These are phyloP conservation scores for Rhagonycha lutea DNA, from an alignment of 2,888 invertebrate species.

Conservation along the genomic window DNA sequence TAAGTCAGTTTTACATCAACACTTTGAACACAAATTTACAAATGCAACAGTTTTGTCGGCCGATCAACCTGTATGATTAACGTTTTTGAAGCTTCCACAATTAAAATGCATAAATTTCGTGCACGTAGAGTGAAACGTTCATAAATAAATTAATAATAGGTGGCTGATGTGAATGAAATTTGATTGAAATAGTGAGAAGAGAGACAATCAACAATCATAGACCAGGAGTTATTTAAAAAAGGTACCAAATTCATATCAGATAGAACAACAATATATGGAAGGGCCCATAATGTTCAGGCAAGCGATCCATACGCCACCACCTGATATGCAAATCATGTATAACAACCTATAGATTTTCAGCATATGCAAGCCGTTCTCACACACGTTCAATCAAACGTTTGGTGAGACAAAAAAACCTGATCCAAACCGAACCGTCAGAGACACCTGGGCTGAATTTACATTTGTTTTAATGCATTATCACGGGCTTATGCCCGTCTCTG, in stretches of 20 bases:
- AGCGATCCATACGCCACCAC: constrained; percentile 30
- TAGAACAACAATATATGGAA: constrained; percentile 3
- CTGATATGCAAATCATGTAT: constrained; percentile 35
- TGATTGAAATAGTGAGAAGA: background rate
- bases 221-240: background rate
- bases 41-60: background rate
- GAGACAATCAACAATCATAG: background rate
- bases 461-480: constrained; percentile 28
- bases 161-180: background rate
- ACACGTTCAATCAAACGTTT: constrained; percentile 32
- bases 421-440: constrained; percentile 32
- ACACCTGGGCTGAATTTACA: constrained; percentile 32
- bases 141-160: background rate
- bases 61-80: background rate
- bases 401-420: constrained; percentile 33
- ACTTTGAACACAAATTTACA: background rate
- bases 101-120: background rate
- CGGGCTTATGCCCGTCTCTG: constrained; percentile 12
- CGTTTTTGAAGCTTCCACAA: background rate
- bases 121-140: background rate
- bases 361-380: constrained; percentile 33
- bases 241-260: background rate
- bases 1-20: background rate
- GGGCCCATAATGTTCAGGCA: constrained; percentile 18
- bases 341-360: constrained; percentile 27